phyloP scores from a whole-genome alignment of 2,888 invertebrate species.

The Zygothrica quintamaculata region DNA sequence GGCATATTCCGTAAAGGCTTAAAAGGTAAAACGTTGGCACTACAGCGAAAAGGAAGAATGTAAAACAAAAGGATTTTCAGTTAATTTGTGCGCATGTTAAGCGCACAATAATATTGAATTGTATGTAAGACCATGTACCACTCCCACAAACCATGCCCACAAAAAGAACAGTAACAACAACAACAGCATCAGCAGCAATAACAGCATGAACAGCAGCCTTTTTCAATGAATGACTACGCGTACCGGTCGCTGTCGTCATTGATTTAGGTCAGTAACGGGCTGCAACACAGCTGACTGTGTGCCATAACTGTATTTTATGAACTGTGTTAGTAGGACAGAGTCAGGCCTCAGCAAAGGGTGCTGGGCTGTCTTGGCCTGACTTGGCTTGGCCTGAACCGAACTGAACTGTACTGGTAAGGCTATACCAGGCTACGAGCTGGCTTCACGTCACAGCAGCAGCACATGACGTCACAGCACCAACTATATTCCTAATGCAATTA shows the following conservation, averaged over 20 bases:
- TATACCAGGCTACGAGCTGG: constrained; percentile 39
- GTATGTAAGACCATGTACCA: background rate
- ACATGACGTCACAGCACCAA: constrained; percentile 68
- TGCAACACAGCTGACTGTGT: constrained; percentile 44
- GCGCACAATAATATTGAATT: constrained; percentile 31
- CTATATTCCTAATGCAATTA: constrained; percentile 59
- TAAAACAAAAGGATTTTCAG: constrained; percentile 21
- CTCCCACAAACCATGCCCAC: constrained; percentile 37
- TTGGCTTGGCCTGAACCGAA: background rate
- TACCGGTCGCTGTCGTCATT: constrained; percentile 50
- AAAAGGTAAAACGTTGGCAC: background rate
- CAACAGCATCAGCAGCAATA: no score
- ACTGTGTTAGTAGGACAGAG: constrained; percentile 74
- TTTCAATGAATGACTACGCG: background rate
- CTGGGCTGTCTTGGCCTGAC: background rate
- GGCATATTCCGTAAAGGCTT: constrained; percentile 14
- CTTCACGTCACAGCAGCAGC: constrained; percentile 59
- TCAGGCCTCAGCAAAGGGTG: constrained; percentile 18
- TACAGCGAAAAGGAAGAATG: constrained; percentile 7
- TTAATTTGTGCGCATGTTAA: constrained; percentile 37
- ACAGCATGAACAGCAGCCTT: no score
- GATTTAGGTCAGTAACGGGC: constrained; percentile 66
- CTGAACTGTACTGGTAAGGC: constrained; percentile 7
- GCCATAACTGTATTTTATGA: constrained; percentile 33
- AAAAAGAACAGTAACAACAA: no score